Conservation (phyloP, 92 coral and sea anemone species). For the Porites evermanni region DNA sequence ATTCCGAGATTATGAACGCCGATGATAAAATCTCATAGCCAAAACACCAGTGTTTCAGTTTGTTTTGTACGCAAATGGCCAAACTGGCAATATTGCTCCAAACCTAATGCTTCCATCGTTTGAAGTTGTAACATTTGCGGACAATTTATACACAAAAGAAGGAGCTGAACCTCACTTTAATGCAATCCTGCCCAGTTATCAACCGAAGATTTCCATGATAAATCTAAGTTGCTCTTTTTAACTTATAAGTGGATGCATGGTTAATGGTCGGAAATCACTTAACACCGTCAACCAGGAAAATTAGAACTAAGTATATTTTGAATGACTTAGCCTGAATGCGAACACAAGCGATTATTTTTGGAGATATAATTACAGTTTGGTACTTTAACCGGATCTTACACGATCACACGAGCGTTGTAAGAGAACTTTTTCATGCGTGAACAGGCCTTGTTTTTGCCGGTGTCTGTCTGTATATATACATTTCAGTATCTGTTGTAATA, state of each 20-base stretch:
- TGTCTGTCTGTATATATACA: conserved; percentile 3
- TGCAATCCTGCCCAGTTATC: neutral
- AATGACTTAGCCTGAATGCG: neutral
- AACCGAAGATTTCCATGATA: conserved; percentile 10
- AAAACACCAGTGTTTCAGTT: neutral
- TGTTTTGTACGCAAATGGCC: neutral
- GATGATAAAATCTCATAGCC: neutral
- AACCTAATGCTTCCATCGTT: neutral
- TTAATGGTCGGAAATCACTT: conserved; percentile 28
- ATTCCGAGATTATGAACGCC: neutral
- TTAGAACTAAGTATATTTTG: neutral
- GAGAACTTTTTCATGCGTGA: conserved; percentile 6
- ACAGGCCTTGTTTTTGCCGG: neutral
- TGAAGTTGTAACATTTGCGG: neutral
- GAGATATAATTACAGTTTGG: neutral
- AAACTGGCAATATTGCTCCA: neutral
- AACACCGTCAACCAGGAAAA: conserved; percentile 11
- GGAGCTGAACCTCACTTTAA: neutral
- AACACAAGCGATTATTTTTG: neutral
- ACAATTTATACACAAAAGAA: neutral
- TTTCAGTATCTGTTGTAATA: conserved; percentile 23
- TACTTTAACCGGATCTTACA: neutral
- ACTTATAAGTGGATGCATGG: conserved; percentile 28
- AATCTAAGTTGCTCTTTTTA: conserved; percentile 33
- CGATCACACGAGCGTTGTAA: neutral